Evolutionary conservation across 2,113 vertebrate genomes (phyloP).

Genomic region (Vulpes vulpes): DNA sequence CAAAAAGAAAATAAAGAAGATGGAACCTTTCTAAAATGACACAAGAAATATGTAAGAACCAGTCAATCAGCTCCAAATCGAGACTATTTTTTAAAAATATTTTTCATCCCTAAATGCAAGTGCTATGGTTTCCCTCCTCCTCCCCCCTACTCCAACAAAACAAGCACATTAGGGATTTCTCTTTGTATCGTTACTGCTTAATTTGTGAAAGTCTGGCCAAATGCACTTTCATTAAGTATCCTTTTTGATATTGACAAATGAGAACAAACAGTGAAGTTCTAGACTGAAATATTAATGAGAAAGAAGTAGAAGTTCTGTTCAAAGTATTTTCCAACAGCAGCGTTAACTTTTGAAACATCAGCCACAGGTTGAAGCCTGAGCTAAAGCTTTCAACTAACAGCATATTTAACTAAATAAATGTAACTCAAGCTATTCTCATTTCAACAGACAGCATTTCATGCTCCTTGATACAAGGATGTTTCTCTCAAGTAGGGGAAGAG

Average conservation of each 20-base stretch:
- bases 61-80: slow-evolving; percentile 26
- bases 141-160: neutral
- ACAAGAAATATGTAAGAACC: neutral
- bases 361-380: neutral
- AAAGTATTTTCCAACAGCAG: slow-evolving; percentile 4
- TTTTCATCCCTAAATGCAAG: slow-evolving; percentile 6
- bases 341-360: slow-evolving; percentile 8
- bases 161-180: neutral
- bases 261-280: neutral
- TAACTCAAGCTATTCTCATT: neutral
- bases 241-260: slow-evolving; percentile 43
- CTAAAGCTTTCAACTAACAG: slow-evolving; percentile 28
- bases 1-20: neutral
- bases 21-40: neutral
- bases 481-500: slow-evolving; percentile 12
- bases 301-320: slow-evolving; percentile 27
- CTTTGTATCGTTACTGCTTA: neutral
- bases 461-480: neutral
- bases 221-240: neutral
- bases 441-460: neutral
- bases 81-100: neutral
- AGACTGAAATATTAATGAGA: slow-evolving; percentile 58
- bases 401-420: neutral
- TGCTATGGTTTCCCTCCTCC: neutral
- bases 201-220: slow-evolving; percentile 43